Conservation (phyloP, 2,797 vertebrate species). For the Eulemur rubriventer region DNA sequence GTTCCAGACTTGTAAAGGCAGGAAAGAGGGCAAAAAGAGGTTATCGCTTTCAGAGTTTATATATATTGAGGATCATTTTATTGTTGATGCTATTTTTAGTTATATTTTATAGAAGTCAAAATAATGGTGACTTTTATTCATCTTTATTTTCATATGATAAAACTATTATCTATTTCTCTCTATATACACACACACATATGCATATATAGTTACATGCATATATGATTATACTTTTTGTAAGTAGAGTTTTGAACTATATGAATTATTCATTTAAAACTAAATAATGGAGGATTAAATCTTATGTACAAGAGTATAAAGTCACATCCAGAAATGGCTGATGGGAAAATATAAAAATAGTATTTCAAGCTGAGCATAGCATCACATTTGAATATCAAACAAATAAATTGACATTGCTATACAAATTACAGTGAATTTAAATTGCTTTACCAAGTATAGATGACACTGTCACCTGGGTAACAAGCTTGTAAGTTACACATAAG, state of each 20-base stretch:
- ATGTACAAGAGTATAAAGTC: conserved; percentile 24
- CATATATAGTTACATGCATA: neutral
- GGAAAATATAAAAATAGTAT: conserved; percentile 65
- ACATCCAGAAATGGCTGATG: neutral
- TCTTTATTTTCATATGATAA: conserved; percentile 49
- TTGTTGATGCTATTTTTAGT: conserved; percentile 6
- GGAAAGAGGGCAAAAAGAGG: conserved; percentile 43
- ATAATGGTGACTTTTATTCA: neutral
- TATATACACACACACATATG: neutral
- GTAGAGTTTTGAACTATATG: conserved; percentile 35
- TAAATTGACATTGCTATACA: conserved; percentile 22
- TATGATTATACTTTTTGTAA: conserved; percentile 48
- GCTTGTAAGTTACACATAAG: neutral
- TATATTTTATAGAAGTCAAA: conserved; percentile 20
- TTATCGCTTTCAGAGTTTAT: conserved; percentile 37
- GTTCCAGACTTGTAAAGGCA: conserved; percentile 51
- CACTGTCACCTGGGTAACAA: neutral
- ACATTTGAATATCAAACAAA: conserved; percentile 70
- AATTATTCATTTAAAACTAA: conserved; percentile 58
- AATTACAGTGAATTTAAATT: conserved; percentile 61
- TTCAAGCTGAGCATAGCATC: conserved; percentile 54
- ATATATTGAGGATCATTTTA: conserved; percentile 38
- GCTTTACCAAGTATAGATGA: conserved; percentile 30
- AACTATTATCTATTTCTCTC: neutral
- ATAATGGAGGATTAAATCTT: conserved; percentile 57